These are phyloP conservation scores for Carcinoscorpius rotundicauda DNA, from an alignment of 1,140 invertebrate genomes.

Conservation along the genomic window DNA sequence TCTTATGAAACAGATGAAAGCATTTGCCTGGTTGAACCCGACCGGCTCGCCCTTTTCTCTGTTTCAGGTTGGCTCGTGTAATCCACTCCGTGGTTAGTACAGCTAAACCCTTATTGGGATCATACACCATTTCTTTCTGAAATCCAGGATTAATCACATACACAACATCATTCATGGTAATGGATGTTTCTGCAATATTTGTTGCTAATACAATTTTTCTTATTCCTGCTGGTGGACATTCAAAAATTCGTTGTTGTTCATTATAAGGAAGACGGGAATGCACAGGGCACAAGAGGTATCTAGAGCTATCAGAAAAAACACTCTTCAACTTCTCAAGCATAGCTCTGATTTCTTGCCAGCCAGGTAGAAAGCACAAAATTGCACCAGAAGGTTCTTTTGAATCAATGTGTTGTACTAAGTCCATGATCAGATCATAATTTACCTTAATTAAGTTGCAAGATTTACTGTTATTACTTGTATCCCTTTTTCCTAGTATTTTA, in stretches of 20 bases:
- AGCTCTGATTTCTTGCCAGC: slow-evolving; percentile 41
- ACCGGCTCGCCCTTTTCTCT: slow-evolving; percentile 73
- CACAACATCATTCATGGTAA: slow-evolving; percentile 84
- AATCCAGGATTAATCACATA: slow-evolving; percentile 95
- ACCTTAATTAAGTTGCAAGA: background rate
- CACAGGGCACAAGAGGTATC: slow-evolving; percentile 41
- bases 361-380: slow-evolving; percentile 44
- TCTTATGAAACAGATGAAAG: slow-evolving; percentile 61
- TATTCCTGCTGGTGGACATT: slow-evolving; percentile 36
- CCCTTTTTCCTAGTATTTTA: background rate
- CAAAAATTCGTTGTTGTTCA: slow-evolving; percentile 62
- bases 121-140: slow-evolving; percentile 66
- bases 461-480: too few species aligned
- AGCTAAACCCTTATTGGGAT: slow-evolving; percentile 61
- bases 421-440: slow-evolving; percentile 12
- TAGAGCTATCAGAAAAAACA: slow-evolving; percentile 27
- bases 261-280: slow-evolving; percentile 53
- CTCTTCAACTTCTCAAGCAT: slow-evolving; percentile 22
- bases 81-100: slow-evolving; percentile 72
- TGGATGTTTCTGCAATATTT: slow-evolving; percentile 93
- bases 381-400: slow-evolving; percentile 37
- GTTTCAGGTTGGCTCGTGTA: slow-evolving; percentile 73
- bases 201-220: slow-evolving; percentile 86
- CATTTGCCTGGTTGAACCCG: slow-evolving; percentile 71
- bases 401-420: slow-evolving; percentile 23